Percentiles rank a stretch among this genome's conserved stretches.
These are phyloP conservation scores for Sebastes umbrosus DNA, from an alignment of 2,797 vertebrate genomes.

Conservation along the genomic window DNA sequence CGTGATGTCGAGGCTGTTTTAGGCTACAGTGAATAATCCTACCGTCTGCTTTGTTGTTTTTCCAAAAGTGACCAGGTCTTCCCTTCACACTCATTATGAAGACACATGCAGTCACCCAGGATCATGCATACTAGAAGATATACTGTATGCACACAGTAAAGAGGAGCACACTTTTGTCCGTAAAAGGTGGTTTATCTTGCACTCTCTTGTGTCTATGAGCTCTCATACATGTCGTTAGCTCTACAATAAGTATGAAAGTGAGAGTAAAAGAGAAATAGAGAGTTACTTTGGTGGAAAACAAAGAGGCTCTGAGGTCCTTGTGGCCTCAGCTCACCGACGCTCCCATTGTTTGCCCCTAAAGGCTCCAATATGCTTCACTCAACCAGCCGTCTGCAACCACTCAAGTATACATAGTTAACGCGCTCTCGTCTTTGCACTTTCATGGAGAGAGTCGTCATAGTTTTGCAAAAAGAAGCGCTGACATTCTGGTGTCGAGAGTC, in stretches of 20 bases:
- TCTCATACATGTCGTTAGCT: background rate
- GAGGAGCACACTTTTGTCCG: background rate
- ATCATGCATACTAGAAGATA: background rate
- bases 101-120: background rate
- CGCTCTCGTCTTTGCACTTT: background rate
- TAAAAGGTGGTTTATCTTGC: background rate
- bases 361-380: constrained; percentile 11
- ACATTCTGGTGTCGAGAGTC: background rate
- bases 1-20: background rate
- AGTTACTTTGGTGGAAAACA: background rate
- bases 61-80: background rate
- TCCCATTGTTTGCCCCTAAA: constrained; percentile 1
- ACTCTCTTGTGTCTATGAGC: background rate
- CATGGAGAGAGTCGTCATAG: background rate
- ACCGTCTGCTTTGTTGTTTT: background rate
- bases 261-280: background rate
- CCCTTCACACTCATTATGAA: background rate
- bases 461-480: background rate
- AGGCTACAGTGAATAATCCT: background rate
- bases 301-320: constrained; percentile 1
- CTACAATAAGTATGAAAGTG: background rate
- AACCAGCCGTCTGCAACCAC: background rate
- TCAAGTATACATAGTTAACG: background rate
- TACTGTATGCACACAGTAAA: background rate
- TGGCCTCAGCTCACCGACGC: constrained; percentile 2